Evolutionary conservation across 2,797 vertebrate genomes (phyloP), one percentile per base, ranked within the genome.

Genomic region (Coregonus suidteri): DNA sequence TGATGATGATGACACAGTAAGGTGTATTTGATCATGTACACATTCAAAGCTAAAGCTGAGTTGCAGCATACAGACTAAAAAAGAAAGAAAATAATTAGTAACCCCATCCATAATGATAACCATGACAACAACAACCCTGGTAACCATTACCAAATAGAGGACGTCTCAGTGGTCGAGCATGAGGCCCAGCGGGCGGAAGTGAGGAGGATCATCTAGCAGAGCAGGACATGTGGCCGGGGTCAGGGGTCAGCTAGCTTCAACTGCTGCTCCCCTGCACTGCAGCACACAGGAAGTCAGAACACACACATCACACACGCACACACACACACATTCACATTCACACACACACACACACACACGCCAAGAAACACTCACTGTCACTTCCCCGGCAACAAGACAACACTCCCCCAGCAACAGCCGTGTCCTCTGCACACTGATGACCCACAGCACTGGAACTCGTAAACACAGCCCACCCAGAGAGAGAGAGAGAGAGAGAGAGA

Each of bases 211-310:
- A 80, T 76, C 90, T 76, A 53, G 70, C 80, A 82, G 87, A 89
- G 80, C 79, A 52, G 85, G 89, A 93, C 92, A 93, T 93, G 91
- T 93, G 92, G 86, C 86, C 78, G 65, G 81, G 89, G 89, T 92
- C 81, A 47, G 78, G 75, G 90, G 88, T 92, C 92, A 89, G 74
- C 78, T 88, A 85, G 89, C 86, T 90, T 85, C 85, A 86, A 79
- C 81, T 37, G 80, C 76, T 78, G 82, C 84, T 88, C 89, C 90
- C 88, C 88, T 86, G 83, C 90, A 84, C 83, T 5, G 64, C 72
- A 86, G 87, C 88, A 79, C 90, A 90, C 92, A 93, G 92, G 92
- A 93, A 92, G 88, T 89, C 76, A 41, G 31, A 85, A 77, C 74
- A 52, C 18, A 70, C 81, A 59, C 53, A 41, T 69, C 56, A 66